Evolutionary conservation across 2,888 invertebrate genomes (phyloP).

Genomic region (Dysmachus trigonus): DNA sequence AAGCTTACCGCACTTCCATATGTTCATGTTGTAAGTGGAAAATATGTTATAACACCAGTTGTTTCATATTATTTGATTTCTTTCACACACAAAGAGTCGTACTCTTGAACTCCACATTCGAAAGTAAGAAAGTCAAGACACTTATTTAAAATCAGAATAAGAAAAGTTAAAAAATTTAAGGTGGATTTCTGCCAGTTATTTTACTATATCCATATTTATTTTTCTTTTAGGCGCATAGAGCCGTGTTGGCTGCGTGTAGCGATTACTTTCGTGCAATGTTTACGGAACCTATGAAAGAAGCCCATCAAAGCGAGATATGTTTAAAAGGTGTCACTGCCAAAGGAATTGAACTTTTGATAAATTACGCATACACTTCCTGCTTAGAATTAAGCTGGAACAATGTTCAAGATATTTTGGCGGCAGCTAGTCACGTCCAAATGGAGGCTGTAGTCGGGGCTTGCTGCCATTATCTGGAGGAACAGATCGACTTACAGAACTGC

Average conservation of each 20-base stretch:
- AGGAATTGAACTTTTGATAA: conserved; percentile 72
- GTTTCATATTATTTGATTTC: too few relatives aligned
- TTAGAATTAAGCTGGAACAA: conserved; percentile 71
- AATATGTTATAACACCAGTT: too few relatives aligned
- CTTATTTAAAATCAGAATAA: too few relatives aligned
- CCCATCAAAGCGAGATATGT: conserved; percentile 71
- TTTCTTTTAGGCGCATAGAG: conserved; percentile 70
- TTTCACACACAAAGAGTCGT: too few relatives aligned
- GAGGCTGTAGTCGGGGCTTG: conserved; percentile 74
- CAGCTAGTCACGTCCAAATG: conserved; percentile 74
- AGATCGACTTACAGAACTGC: conserved; percentile 75
- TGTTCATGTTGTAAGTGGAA: too few relatives aligned
- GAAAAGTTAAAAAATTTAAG: too few relatives aligned
- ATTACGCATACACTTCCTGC: conserved; percentile 76
- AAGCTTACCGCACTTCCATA: too few relatives aligned
- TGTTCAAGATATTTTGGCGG: conserved; percentile 74
- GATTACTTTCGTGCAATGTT: conserved; percentile 82
- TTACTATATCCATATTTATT: not conserved
- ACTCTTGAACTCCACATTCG: too few relatives aligned
- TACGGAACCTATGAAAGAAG: conserved; percentile 74
- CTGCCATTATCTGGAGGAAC: conserved; percentile 72
- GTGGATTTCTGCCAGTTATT: too few relatives aligned
- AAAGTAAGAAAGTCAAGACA: too few relatives aligned
- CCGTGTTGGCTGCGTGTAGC: conserved; percentile 76
- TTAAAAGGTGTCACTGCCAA: conserved; percentile 73